Evolutionary conservation across 2,113 vertebrate genomes (phyloP).

Genomic region (Osmerus mordax): DNA sequence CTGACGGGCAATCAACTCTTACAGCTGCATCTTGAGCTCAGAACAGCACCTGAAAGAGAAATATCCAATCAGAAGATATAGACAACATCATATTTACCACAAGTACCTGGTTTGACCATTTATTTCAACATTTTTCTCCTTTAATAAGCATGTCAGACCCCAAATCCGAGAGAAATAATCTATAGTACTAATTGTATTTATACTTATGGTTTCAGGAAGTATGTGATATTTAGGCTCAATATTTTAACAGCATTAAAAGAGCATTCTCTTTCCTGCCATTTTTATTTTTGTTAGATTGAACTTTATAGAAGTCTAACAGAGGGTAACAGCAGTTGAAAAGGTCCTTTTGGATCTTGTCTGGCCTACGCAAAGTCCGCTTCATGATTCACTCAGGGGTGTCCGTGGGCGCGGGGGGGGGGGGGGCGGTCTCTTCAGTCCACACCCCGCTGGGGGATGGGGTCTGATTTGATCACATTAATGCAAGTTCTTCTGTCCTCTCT

Average conservation of each 20-base stretch:
- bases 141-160: too few species aligned
- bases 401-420: background rate
- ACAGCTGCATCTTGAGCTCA: constrained; percentile 19
- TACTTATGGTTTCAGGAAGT: too few species aligned
- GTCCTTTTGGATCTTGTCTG: background rate
- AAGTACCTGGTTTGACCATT: too few species aligned
- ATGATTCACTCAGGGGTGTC: background rate
- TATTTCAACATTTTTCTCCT: too few species aligned
- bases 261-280: too few species aligned
- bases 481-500: background rate
- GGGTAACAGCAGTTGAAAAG: background rate
- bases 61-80: background rate
- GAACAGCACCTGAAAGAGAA: constrained; percentile 31
- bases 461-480: background rate
- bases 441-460: background rate
- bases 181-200: too few species aligned
- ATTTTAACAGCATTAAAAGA: too few species aligned
- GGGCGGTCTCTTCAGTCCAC: background rate
- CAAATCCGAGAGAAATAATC: too few species aligned
- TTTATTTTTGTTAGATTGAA: too few species aligned
- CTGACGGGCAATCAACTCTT: constrained; percentile 7
- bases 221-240: too few species aligned
- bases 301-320: background rate
- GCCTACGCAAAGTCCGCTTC: background rate
- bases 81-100: too few species aligned